Percentiles rank a stretch among this genome's conserved stretches.
These are phyloP conservation scores for Barbus barbus DNA, from an alignment of 2,113 vertebrate genomes.

Conservation along the genomic window DNA sequence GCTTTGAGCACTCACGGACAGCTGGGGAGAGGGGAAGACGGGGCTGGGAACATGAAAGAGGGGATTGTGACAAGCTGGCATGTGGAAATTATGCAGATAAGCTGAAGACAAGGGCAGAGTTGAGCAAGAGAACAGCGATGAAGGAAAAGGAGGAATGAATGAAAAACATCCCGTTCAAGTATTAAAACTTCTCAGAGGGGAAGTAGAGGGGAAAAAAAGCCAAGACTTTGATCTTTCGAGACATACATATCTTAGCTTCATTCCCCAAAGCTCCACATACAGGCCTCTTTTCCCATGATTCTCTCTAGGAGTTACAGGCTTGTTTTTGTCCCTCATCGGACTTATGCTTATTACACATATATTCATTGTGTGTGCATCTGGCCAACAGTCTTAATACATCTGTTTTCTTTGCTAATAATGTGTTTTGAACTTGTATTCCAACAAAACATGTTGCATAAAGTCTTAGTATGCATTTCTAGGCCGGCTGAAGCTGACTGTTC, in stretches of 20 bases:
- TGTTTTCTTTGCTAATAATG: conserved; percentile 14
- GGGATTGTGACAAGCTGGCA: conserved; percentile 70
- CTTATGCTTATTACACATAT: conserved; percentile 4
- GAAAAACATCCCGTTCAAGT: conserved; percentile 40
- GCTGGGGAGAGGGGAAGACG: conserved; percentile 63
- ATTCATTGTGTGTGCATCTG: conserved; percentile 7
- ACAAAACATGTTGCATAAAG: background rate
- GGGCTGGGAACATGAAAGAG: conserved; percentile 67
- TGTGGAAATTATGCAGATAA: conserved; percentile 79
- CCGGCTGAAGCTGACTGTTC: conserved; percentile 82
- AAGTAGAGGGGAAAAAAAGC: conserved; percentile 33
- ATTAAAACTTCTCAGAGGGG: conserved; percentile 48
- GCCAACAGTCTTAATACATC: background rate
- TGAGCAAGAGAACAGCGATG: conserved; percentile 64
- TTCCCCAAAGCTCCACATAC: background rate
- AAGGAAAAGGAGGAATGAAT: conserved; percentile 47
- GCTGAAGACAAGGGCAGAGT: conserved; percentile 68
- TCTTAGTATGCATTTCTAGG: conserved; percentile 58
- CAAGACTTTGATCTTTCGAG: conserved; percentile 66
- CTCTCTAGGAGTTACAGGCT: conserved; percentile 41
- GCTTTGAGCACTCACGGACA: conserved; percentile 72
- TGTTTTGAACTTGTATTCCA: conserved; percentile 14
- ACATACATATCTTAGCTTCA: conserved; percentile 5
- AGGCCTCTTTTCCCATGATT: conserved; percentile 43
- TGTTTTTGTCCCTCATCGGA: conserved; percentile 46